Base-by-base conservation (phyloP, 2,888 invertebrate genomes). In the Thymelicus sylvestris region DNA sequence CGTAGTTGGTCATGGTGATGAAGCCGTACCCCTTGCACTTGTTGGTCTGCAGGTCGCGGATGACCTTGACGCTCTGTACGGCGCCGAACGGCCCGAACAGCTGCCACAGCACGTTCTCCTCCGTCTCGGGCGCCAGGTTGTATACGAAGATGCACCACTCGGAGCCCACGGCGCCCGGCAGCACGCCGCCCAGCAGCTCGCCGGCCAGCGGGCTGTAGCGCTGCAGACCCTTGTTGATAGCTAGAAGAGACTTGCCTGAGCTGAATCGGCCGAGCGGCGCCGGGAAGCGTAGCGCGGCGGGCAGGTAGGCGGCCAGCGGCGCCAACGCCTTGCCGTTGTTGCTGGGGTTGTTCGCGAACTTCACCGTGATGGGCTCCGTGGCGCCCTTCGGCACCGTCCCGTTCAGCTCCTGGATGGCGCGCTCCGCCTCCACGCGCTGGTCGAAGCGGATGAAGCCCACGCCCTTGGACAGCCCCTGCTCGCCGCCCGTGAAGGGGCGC, bases 141-240 rank as follows among this genome's bases (percentile, higher is more conserved):
- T 98, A 98, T 72, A 99, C 98, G 88, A 98, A 99, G 90, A 99
- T 98, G 91, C 98, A 98, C 97, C 97, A 97, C 76, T 97, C 97
- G 76, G 96, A 96, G 79, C 95, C 95, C 61, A 95, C 90, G 57
- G 95, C 97, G 75, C 96, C 97, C 31, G 97, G 97, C 81, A 97
- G 94, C 92, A 97, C 95, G 89, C 96, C 96, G 89, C 97, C 94
- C 75, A 97, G 95, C 79, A 97, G 95, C 88, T 97, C 97, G 78
- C 97, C 97, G 74, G 97, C 97, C 93, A 98, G 95, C 75, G 98
- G 98, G 81, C 97, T 98, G 94, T 98, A 98, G 85, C 96, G 95
- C 80, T 95, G 95, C 70, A 95, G 88, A 8, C 95, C 95, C 79
- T 95, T 95, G 89, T 97, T 97, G 80, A 97, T 97, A 77, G 98